Evolutionary conservation across 2,888 invertebrate species (phyloP).

Genomic region (Phaonia tiefii): DNA sequence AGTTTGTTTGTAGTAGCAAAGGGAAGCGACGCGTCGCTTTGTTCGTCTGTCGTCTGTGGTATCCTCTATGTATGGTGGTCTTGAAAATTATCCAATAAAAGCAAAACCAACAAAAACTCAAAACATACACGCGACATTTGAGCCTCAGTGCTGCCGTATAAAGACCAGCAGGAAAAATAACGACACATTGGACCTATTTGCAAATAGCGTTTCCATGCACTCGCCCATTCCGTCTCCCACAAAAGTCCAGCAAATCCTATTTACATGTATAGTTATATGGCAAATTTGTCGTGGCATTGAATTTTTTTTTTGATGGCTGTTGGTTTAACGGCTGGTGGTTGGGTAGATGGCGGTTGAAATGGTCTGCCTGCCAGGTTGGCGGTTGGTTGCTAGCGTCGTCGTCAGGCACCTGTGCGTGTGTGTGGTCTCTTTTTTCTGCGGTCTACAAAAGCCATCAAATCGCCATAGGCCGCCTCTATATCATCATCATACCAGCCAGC

Average conservation of each 20-base stretch:
- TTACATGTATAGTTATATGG: neutral
- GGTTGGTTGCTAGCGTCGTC: constrained; percentile 38
- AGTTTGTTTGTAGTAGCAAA: neutral
- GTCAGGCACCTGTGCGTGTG: constrained; percentile 65
- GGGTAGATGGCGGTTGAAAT: constrained; percentile 10
- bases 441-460: constrained; percentile 42
- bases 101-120: constrained; percentile 6
- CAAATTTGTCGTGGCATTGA: constrained; percentile 49
- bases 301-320: constrained; percentile 20
- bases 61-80: constrained; percentile 53
- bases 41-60: constrained; percentile 32
- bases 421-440: constrained; percentile 62
- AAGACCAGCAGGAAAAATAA: neutral
- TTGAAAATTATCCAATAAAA: constrained; percentile 55
- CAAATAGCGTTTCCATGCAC: constrained; percentile 46
- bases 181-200: constrained; percentile 45
- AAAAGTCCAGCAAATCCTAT: neutral
- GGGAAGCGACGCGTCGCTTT: constrained; percentile 28
- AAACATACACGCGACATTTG: constrained; percentile 63
- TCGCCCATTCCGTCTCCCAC: neutral
- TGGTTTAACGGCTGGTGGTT: constrained; percentile 4
- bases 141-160: constrained; percentile 29
- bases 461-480: constrained; percentile 53
- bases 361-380: neutral
- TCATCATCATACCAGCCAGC: constrained; percentile 34